A percentile compares a stretch with the other conserved stretches of the same genome.
Evolutionary conservation across 2,888 invertebrate genomes (phyloP).

Genomic region (Philopedon plagiatum): DNA sequence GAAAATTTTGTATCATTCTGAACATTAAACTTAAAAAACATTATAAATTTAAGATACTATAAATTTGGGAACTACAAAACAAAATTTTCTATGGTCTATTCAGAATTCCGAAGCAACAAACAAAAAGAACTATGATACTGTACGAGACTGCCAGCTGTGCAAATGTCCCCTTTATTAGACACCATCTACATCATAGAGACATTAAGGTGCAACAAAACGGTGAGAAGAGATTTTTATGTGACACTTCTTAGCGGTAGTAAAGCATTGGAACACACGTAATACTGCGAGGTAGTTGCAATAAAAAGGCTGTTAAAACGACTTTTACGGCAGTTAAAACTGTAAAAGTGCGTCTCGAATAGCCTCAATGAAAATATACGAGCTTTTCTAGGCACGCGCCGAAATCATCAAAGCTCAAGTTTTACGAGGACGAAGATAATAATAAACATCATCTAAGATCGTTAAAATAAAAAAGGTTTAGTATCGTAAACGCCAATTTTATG

Average conservation of each 20-base stretch:
- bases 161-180: constrained; percentile 35
- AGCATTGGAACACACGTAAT: constrained; percentile 58
- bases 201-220: constrained; percentile 49
- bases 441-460: constrained; percentile 62
- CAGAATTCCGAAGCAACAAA: not conserved
- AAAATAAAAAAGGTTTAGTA: constrained; percentile 67
- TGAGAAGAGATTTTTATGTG: constrained; percentile 59
- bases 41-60: too few relatives aligned
- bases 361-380: constrained; percentile 64
- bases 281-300: constrained; percentile 68
- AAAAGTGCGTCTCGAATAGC: constrained; percentile 67
- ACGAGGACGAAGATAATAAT: constrained; percentile 67
- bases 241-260: constrained; percentile 58
- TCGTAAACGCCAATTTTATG: constrained; percentile 68
- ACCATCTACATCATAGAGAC: constrained; percentile 41
- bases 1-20: too few relatives aligned
- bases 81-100: constrained; percentile 16
- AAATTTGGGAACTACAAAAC: not conserved
- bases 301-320: constrained; percentile 69
- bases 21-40: too few relatives aligned
- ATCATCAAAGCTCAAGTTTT: constrained; percentile 65
- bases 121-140: constrained; percentile 7
- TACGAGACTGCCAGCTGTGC: constrained; percentile 34
- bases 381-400: constrained; percentile 67
- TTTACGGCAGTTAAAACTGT: constrained; percentile 70